Evolutionary conservation across 2,888 invertebrate species (phyloP), one percentile per base, ranked within the genome.

Genomic region (Agrilus cyanescens): DNA sequence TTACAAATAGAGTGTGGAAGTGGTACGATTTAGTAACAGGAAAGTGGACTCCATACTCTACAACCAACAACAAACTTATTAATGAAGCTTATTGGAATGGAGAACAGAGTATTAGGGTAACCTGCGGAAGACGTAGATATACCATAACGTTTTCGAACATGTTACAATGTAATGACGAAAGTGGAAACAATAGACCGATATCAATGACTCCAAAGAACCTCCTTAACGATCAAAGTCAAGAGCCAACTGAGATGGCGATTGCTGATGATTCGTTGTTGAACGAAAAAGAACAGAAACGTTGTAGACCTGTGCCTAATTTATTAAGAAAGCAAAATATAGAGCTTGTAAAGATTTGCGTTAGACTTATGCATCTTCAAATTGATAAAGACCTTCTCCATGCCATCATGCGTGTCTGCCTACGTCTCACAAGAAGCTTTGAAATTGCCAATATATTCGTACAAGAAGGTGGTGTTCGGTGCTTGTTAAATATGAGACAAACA

Each of bases 11-110:
- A 36, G 61, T 68, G 3, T 88, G 88, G 88, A 82, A 84, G 53
- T 88, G 86, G 85, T 87, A 83, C 61, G 87, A 89, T 62, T 73
- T 85, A 38, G 76, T 80, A n/a, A 77, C 78, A 10, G 85, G 85
- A 4, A 80, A 81, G 57, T 89, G 88, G 88, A 81, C 78, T 47
- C 69, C 76, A 13, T 88, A 87, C 59, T 78, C 81, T 0, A 67
- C 74, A 4, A 64, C 72, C 6, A 85, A 85, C 55, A 87, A 86
- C 60, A 78, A 78, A 55, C 66, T 78, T 2, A 85, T 88, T 38
- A 84, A 86, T 51, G 82, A 82, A 51, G 85, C 86, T 0, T 88
- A 84, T 57, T 78, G 78, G 69, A 72, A 74, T 29, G 83, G 83
- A 1, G 82, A 84, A 49, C 71, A 74, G 15, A 78, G 74, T 46